Evolutionary conservation across 1,140 invertebrate species (phyloP).

Genomic region (Aricia agestis): DNA sequence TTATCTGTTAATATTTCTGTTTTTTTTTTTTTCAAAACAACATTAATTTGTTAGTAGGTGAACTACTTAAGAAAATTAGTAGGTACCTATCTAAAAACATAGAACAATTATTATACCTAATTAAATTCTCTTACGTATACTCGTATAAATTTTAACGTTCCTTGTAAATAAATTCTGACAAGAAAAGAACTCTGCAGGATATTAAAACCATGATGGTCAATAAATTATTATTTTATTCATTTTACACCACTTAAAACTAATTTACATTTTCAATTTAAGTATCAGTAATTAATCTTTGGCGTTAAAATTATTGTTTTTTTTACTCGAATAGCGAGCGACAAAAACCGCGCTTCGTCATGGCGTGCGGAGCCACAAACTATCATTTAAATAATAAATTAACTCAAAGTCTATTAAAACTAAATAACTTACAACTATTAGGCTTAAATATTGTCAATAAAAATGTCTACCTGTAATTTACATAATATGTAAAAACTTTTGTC

Average conservation of each 20-base stretch:
- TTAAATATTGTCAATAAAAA: not conserved
- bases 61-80: too few species aligned
- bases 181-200: too few species aligned
- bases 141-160: too few species aligned
- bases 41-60: too few species aligned
- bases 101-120: too few species aligned
- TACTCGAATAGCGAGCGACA: not conserved
- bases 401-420: not conserved
- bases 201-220: constrained; percentile 1
- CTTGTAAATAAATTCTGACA: too few species aligned
- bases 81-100: too few species aligned
- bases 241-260: not conserved
- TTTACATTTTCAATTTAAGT: constrained; percentile 13
- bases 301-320: constrained; percentile 20
- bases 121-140: too few species aligned
- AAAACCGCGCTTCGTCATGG: not conserved
- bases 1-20: too few species aligned
- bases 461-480: not conserved
- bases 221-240: constrained; percentile 10
- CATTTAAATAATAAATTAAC: not conserved
- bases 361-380: not conserved
- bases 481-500: not conserved
- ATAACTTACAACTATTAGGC: not conserved
- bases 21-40: too few species aligned
- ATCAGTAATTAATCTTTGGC: constrained; percentile 24